Conservation (phyloP, 1,140 invertebrate genomes). For the Trachelipus rathkii region DNA sequence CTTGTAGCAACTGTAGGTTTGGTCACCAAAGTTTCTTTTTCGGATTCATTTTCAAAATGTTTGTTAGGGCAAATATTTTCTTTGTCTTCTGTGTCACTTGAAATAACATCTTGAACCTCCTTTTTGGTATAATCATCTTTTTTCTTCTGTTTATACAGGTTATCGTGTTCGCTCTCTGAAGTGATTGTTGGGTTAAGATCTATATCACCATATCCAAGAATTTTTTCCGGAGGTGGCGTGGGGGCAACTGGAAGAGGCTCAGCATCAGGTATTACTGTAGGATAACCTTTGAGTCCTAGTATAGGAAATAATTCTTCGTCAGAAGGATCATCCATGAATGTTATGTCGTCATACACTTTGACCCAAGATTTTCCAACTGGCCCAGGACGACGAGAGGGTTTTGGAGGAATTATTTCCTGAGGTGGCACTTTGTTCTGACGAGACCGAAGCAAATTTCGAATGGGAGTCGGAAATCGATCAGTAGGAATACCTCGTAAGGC, state of each 20-base stretch:
- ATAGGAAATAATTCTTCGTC: conserved; percentile 36
- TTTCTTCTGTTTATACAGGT: conserved; percentile 20
- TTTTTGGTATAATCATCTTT: neutral
- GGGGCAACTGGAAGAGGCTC: conserved; percentile 35
- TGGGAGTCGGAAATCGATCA: conserved; percentile 29
- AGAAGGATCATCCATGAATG: conserved; percentile 38
- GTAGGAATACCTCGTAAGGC: conserved; percentile 32
- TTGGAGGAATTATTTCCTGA: conserved; percentile 27
- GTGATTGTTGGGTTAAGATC: conserved; percentile 2
- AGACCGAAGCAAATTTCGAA: conserved; percentile 26
- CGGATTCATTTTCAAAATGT: neutral
- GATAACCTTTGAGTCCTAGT: conserved; percentile 36
- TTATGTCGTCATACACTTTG: conserved; percentile 45
- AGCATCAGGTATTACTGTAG: conserved; percentile 33
- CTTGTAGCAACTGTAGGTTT: neutral
- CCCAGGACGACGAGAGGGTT: conserved; percentile 37
- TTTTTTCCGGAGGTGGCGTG: conserved; percentile 36
- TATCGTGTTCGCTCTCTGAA: conserved; percentile 35
- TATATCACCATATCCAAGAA: neutral
- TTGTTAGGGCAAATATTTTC: conserved; percentile 18
- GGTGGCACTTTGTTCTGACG: neutral
- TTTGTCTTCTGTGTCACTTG: neutral
- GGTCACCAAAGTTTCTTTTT: neutral
- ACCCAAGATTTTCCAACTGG: conserved; percentile 44
- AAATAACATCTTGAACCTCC: neutral